Evolutionary conservation across 2,797 vertebrate species (phyloP).

Genomic region (Myotis vivesi): DNA sequence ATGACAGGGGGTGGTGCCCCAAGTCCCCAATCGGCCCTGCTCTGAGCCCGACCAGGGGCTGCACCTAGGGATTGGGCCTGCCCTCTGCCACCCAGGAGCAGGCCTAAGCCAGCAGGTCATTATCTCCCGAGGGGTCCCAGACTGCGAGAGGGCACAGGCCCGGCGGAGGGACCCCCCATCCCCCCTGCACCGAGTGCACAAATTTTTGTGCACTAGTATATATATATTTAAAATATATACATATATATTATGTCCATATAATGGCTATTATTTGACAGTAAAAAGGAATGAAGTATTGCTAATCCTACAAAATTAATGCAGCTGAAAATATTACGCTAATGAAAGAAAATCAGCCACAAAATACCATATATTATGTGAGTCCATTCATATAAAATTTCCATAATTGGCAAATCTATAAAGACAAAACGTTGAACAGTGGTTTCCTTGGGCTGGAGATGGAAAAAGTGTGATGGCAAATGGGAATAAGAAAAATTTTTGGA

Average conservation of each 20-base stretch:
- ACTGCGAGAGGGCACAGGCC: too few relatives aligned
- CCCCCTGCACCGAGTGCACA: too few relatives aligned
- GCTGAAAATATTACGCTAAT: background rate
- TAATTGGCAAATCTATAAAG: background rate
- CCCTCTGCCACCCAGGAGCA: too few relatives aligned
- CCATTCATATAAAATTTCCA: background rate
- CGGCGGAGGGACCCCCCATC: too few relatives aligned
- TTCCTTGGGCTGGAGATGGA: background rate
- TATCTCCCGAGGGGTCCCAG: too few relatives aligned
- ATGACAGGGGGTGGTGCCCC: too few relatives aligned
- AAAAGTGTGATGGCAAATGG: background rate
- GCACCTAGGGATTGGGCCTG: too few relatives aligned
- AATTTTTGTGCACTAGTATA: too few relatives aligned
- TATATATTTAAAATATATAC: too few relatives aligned
- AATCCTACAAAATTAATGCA: background rate
- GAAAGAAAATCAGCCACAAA: background rate
- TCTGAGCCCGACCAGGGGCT: too few relatives aligned
- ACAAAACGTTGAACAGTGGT: background rate
- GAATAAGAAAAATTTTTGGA: background rate
- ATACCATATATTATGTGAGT: background rate
- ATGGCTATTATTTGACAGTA: background rate
- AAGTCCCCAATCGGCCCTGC: too few relatives aligned
- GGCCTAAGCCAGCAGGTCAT: too few relatives aligned
- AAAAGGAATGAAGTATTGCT: background rate
- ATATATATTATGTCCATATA: background rate